phyloP scores from a whole-genome alignment of 2,888 invertebrate species.

The Pharmacophagus antenor region DNA sequence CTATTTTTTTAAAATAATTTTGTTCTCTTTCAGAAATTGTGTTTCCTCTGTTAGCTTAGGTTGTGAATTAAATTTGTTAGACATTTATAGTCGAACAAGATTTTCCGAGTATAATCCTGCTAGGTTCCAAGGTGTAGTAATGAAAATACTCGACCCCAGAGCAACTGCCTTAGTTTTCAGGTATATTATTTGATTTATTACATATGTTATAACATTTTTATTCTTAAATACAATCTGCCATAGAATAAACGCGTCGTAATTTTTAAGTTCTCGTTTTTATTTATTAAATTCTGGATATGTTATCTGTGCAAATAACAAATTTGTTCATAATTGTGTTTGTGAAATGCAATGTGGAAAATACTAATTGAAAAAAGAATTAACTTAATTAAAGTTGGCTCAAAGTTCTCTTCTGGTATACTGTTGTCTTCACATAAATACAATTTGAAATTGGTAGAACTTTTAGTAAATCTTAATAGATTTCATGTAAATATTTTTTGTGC shows the following conservation, averaged over 20 bases:
- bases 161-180: conserved; percentile 86
- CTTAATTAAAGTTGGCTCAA: too few species aligned
- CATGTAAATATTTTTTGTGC: too few species aligned
- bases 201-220: not conserved
- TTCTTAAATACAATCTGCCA: not conserved
- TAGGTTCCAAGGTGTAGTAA: conserved; percentile 90
- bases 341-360: too few species aligned
- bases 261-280: not conserved
- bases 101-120: conserved; percentile 92
- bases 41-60: conserved; percentile 89
- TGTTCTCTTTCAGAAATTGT: conserved; percentile 84
- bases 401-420: too few species aligned
- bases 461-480: too few species aligned
- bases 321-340: too few species aligned
- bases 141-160: conserved; percentile 90
- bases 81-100: conserved; percentile 88
- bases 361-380: too few species aligned
- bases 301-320: too few species aligned
- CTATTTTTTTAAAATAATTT: not conserved
- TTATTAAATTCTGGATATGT: not conserved
- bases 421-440: too few species aligned
- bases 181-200: conserved; percentile 38
- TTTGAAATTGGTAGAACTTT: too few species aligned
- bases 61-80: conserved; percentile 85
- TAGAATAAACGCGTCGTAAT: not conserved